Percentiles rank a stretch among this genome's conserved stretches.
Evolutionary conservation across 2,888 invertebrate species (phyloP).

Genomic region (Calameuta pallipes): DNA sequence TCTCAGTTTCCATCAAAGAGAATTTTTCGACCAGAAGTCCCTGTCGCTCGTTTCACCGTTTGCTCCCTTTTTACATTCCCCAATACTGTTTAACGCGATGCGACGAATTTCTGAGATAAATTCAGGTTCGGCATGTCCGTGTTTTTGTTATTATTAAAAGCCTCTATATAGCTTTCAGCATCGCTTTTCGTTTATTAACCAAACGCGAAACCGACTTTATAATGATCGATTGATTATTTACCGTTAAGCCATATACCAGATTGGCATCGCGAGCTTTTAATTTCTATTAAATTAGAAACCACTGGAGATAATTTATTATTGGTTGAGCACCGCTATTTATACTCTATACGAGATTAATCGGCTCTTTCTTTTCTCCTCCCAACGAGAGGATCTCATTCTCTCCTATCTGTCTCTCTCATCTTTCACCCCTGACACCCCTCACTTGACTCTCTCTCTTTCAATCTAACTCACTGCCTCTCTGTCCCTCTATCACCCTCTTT

Average conservation of each 20-base stretch:
- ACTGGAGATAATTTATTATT: not conserved
- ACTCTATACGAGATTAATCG: constrained; percentile 21
- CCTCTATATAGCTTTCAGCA: too few relatives aligned
- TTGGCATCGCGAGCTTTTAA: not conserved
- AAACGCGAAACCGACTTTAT: not conserved
- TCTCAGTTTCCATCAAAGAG: not conserved
- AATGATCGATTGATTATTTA: not conserved
- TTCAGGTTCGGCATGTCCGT: not conserved
- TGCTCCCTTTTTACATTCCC: not conserved
- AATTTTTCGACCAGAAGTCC: not conserved
- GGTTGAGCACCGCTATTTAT: not conserved
- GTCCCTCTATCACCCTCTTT: not conserved
- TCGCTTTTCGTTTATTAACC: too few relatives aligned
- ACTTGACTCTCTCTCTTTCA: not conserved
- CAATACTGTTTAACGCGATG: not conserved
- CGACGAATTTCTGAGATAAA: not conserved
- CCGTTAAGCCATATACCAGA: not conserved
- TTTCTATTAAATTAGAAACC: not conserved
- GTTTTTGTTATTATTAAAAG: not conserved
- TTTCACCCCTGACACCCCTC: not conserved
- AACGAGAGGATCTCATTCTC: not conserved
- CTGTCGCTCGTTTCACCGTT: not conserved
- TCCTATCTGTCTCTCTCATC: constrained; percentile 1
- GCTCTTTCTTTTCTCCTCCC: constrained; percentile 16
- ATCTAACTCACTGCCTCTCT: not conserved